phyloP scores from a whole-genome alignment of 2,888 invertebrate genomes.

The Limnephilus rhombicus region DNA sequence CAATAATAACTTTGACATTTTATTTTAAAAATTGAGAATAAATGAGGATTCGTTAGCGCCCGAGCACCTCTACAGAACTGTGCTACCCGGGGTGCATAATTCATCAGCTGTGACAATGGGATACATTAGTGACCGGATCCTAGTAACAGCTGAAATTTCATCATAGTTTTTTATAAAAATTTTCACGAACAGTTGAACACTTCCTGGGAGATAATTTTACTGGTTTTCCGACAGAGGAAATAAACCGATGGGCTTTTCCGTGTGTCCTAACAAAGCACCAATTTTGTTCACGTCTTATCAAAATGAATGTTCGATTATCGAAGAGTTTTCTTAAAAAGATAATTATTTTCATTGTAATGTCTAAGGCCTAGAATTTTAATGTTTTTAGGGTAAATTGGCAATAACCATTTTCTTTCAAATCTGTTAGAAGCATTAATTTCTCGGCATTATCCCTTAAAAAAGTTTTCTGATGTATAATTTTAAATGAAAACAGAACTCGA shows the following conservation, averaged over 20 bases:
- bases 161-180: background rate
- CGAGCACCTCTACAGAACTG: background rate
- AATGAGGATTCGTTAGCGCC: conserved; percentile 27
- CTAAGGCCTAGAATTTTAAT: no score
- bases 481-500: no score
- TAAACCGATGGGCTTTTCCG: background rate
- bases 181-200: background rate
- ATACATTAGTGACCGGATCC: background rate
- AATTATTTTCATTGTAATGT: no score
- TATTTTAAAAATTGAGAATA: conserved; percentile 4
- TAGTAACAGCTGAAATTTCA: background rate
- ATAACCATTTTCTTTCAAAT: no score
- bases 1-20: conserved; percentile 27
- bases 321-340: no score
- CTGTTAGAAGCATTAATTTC: no score
- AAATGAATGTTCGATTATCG: no score
- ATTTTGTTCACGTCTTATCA: no score
- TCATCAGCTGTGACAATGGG: background rate
- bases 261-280: no score
- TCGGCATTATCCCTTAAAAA: no score
- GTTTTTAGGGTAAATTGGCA: no score
- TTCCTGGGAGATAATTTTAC: background rate
- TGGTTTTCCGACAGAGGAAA: background rate
- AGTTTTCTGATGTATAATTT: no score
- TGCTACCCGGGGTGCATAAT: background rate